phyloP scores from a whole-genome alignment of 2,113 vertebrate genomes.

The Phyllopteryx taeniolatus region DNA sequence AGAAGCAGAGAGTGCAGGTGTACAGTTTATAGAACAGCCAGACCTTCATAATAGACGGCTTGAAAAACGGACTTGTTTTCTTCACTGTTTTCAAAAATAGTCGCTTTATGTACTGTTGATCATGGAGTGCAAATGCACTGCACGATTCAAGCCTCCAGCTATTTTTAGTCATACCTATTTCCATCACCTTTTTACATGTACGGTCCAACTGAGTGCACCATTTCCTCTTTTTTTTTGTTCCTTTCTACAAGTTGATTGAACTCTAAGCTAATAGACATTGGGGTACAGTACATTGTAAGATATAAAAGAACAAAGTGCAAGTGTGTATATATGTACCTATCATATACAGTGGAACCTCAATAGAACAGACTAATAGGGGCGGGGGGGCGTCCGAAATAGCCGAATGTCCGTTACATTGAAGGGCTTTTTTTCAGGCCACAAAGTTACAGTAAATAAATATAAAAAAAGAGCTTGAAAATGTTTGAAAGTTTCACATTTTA shows the following conservation, averaged over 20 bases:
- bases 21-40: conserved; percentile 32
- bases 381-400: too few relatives aligned
- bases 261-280: neutral
- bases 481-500: too few relatives aligned
- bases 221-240: neutral
- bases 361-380: too few relatives aligned
- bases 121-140: neutral
- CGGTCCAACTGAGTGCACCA: neutral
- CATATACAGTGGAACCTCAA: too few relatives aligned
- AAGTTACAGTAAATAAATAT: too few relatives aligned
- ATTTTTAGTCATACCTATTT: neutral
- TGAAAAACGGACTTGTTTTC: conserved; percentile 10
- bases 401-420: too few relatives aligned
- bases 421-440: too few relatives aligned
- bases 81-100: conserved; percentile 2
- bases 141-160: neutral
- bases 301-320: neutral
- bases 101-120: neutral
- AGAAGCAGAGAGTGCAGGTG: conserved; percentile 25
- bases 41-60: conserved; percentile 16
- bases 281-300: neutral
- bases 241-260: neutral
- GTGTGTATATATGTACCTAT: too few relatives aligned
- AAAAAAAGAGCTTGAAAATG: too few relatives aligned
- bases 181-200: neutral